phyloP scores from a whole-genome alignment of 1,140 invertebrate species.

The Bombyx mori region ASM3026992v2 NC_085117.1:11734001-11734500 shows the following conservation, averaged over 20 bases:
- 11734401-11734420: conserved; percentile 23
- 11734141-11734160: conserved; percentile 30
- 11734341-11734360: conserved; percentile 37
- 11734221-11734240: conserved; percentile 33
- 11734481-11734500: conserved; percentile 20
- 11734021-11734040: too few species aligned
- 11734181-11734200: conserved; percentile 28
- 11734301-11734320: conserved; percentile 61
- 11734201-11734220: conserved; percentile 16
- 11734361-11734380: conserved; percentile 53
- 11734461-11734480: conserved; percentile 40
- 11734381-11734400: conserved; percentile 44
- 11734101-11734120: conserved; percentile 23
- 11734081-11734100: too few species aligned
- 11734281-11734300: conserved; percentile 37
- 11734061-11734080: too few species aligned
- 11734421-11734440: conserved; percentile 38
- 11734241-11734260: conserved; percentile 37
- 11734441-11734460: conserved; percentile 49
- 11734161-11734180: conserved; percentile 24
- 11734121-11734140: conserved; percentile 42
- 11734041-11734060: too few species aligned
- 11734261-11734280: conserved; percentile 28
- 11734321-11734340: conserved; percentile 29
- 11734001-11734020: too few species aligned